These are phyloP conservation scores for Rhopalosiphum maidis DNA, from an alignment of 1,140 invertebrate genomes.

Conservation along the genomic window DNA sequence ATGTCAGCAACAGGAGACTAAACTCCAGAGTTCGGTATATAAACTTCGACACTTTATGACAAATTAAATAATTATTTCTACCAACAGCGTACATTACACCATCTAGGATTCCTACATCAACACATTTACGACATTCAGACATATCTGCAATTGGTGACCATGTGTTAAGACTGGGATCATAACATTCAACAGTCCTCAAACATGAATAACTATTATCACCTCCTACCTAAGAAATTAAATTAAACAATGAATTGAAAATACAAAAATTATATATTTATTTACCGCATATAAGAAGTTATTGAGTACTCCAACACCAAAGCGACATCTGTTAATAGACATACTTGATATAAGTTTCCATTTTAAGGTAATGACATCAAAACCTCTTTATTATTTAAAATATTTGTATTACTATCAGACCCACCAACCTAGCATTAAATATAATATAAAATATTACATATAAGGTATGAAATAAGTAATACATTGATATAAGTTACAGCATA, in stretches of 20 bases:
- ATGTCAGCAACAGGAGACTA: conserved; percentile 93
- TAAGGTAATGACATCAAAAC: conserved; percentile 79
- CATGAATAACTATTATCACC: conserved; percentile 61
- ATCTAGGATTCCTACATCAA: conserved; percentile 88
- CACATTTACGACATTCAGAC: conserved; percentile 86
- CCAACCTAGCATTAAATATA: conserved; percentile 67
- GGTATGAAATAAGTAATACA: neutral
- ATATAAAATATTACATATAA: neutral
- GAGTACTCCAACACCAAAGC: conserved; percentile 86
- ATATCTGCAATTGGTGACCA: conserved; percentile 88
- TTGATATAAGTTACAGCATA: conserved; percentile 75
- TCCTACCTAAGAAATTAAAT: conserved; percentile 65
- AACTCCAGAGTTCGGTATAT: conserved; percentile 76
- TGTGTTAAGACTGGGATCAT: conserved; percentile 81
- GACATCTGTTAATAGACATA: conserved; percentile 90
- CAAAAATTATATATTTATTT: conserved; percentile 61
- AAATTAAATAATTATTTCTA: conserved; percentile 88
- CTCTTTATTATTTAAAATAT: conserved; percentile 85
- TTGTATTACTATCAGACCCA: conserved; percentile 91
- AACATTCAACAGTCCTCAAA: conserved; percentile 90
- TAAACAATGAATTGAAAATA: neutral
- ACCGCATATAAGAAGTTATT: conserved; percentile 78
- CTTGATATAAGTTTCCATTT: conserved; percentile 83
- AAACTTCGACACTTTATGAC: conserved; percentile 89
- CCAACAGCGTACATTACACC: conserved; percentile 89